These are phyloP conservation scores for Plebejus argus DNA, from an alignment of 2,888 invertebrate species.

Conservation along the genomic window DNA sequence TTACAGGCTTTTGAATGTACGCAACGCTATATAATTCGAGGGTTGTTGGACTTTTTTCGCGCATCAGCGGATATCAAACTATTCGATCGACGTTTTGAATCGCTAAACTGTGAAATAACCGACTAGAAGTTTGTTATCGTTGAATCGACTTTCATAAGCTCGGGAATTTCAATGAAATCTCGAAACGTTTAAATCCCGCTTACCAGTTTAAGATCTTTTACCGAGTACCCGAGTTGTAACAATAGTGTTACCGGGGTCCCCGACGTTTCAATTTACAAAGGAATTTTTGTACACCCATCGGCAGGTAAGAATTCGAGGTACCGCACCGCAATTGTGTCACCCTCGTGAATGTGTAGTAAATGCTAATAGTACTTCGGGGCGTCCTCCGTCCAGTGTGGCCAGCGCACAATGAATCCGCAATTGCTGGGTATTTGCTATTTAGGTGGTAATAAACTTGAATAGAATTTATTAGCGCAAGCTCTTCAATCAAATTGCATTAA, in stretches of 20 bases:
- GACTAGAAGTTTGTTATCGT: background rate
- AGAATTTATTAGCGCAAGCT: background rate
- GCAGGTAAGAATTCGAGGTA: slow-evolving; percentile 23
- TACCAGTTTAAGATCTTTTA: background rate
- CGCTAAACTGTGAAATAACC: background rate
- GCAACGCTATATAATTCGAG: slow-evolving; percentile 23
- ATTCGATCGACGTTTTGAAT: background rate
- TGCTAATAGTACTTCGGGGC: background rate
- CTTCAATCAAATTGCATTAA: slow-evolving; percentile 18
- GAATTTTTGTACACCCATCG: slow-evolving; percentile 17
- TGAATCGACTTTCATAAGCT: slow-evolving; percentile 1
- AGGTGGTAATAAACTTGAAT: background rate
- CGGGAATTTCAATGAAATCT: background rate
- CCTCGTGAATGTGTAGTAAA: slow-evolving; percentile 5
- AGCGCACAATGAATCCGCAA: slow-evolving; percentile 7
- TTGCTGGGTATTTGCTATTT: slow-evolving; percentile 1
- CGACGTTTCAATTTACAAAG: slow-evolving; percentile 11
- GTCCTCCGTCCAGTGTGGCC: background rate
- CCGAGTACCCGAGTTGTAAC: background rate
- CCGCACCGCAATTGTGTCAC: slow-evolving; percentile 20
- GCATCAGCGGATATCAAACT: background rate
- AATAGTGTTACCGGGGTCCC: background rate
- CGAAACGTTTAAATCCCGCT: background rate
- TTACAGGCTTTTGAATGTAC: slow-evolving; percentile 16
- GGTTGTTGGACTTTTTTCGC: slow-evolving; percentile 1